Base-by-base conservation (phyloP, 2,113 vertebrate genomes). In the Hippocampus barbouri region DNA sequence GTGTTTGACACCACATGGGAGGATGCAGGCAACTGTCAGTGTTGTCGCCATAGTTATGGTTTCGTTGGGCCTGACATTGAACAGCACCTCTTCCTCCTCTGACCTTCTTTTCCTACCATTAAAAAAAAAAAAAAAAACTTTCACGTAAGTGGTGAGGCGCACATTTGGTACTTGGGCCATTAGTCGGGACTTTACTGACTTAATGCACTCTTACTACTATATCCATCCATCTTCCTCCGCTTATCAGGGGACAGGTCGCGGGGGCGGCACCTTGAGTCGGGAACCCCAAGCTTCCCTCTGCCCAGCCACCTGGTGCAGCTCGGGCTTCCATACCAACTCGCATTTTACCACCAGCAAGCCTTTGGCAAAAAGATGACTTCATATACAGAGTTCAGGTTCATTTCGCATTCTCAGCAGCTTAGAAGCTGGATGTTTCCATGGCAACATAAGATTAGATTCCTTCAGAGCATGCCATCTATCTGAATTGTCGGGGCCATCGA, bases 371-470 rank as follows among this genome's bases (percentile, higher is more conserved):
- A 71, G 66, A 25, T 53, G 30, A 8, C 38, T 7, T 11, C 0
- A 30, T 15, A n/a, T 43, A 56, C 23, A 40, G 18, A 16, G 57
- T 14, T 71, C 21, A 41, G 68, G 49, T 71, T 59, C 63, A 47
- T 38, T 27, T 43, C 54, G 43, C 40, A 41, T 23, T 15, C 40
- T 56, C 45, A 57, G 41, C 21, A 43, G 16, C 15, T 45, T 45
- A 38, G 68, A 67, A 78, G 67, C 66, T 67, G 47, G 62, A 11
- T 16, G 69, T 91, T 84, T 69, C 86, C 85, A 85, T 88, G 83
- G 83, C 71, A 86, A 90, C 86, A 53, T 49, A 20, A 72, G 57
- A 74, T 80, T 67, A 72, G 64, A 74, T 80, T 68, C 70, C 69
- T 16, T 68, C 53, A 1, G 25, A 27, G 65, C 65, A 59, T 68